Base-by-base conservation (phyloP, 2,797 vertebrate species). In the Takifugu rubripes region DNA sequence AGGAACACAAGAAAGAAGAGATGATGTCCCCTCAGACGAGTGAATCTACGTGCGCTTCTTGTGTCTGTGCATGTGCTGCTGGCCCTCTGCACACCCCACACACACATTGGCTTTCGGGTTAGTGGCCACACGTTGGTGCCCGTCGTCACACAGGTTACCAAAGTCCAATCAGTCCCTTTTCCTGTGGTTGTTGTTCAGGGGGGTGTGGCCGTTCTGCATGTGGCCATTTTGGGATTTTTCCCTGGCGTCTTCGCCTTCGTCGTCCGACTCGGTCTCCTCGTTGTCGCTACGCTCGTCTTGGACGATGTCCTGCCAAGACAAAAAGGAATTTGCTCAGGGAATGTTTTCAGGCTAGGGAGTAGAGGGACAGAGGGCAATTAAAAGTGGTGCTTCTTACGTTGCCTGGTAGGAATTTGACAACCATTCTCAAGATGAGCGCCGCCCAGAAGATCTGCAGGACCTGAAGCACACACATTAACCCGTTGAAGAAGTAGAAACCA, bases 401-500 rank as follows among this genome's bases (percentile, higher is more conserved):
- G 89, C 92, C 93, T 46, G 93, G 95, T 72, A 99, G 87, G 87
- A 99, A 98, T 84, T 96, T 97, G 75, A 96, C 69, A 52, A 94
- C 95, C 95, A 98, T 97, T 56, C 94, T 93, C 68, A 99, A 55
- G 68, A 98, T 98, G 75, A 98, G 93, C 40, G 57, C 89, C 0
- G 95, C 94, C 97, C 97, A 98, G 91, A 98, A 98, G 82, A 97
- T 53, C 62, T 99, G 97, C 75, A 99, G 90, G 15, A 74, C 61
- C 84, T 93, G 95, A 21, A 99, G 92, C 65, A 97, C 87, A 0
- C 87, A 56, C 90, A 98, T 83, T 78, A 99, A 92, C 68, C 84
- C 87, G 7, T 98, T 98, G 85, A 99, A 98, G 89, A 98, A 98
- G 84, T 95, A 99, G 75, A 94, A 97, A 3, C 95, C 95, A 0